Evolutionary conservation across 2,797 vertebrate genomes (phyloP).

Genomic region (Tamandua tetradactyla): DNA sequence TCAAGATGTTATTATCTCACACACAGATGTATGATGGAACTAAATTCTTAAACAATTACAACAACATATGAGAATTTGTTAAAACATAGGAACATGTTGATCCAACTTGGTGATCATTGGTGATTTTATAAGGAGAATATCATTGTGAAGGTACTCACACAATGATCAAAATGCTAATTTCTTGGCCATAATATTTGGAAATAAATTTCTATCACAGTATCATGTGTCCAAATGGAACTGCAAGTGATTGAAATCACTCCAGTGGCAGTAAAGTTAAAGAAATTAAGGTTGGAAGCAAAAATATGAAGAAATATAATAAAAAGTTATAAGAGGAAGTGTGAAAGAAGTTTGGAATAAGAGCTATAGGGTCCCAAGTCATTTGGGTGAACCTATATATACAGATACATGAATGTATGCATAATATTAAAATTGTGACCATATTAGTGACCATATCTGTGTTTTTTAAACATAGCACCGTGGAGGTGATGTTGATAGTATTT

Average conservation of each 20-base stretch:
- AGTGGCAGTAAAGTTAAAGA: neutral
- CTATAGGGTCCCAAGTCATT: neutral
- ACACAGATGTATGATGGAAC: neutral
- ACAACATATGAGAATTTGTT: neutral
- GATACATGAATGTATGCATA: neutral
- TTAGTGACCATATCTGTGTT: too few relatives aligned
- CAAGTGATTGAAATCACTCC: neutral
- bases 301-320: neutral
- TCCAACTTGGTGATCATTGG: neutral
- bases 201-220: neutral
- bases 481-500: too few relatives aligned
- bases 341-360: neutral
- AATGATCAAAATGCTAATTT: neutral
- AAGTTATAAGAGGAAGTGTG: neutral
- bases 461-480: too few relatives aligned
- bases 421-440: neutral
- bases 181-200: neutral
- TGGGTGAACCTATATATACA: neutral
- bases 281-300: neutral
- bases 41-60: neutral
- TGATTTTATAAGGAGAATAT: neutral
- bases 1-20: neutral
- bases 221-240: neutral
- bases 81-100: neutral
- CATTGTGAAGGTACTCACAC: neutral